These are phyloP conservation scores for Hydrotaea diabolus DNA, from an alignment of 2,888 invertebrate genomes.

Conservation along the genomic window DNA sequence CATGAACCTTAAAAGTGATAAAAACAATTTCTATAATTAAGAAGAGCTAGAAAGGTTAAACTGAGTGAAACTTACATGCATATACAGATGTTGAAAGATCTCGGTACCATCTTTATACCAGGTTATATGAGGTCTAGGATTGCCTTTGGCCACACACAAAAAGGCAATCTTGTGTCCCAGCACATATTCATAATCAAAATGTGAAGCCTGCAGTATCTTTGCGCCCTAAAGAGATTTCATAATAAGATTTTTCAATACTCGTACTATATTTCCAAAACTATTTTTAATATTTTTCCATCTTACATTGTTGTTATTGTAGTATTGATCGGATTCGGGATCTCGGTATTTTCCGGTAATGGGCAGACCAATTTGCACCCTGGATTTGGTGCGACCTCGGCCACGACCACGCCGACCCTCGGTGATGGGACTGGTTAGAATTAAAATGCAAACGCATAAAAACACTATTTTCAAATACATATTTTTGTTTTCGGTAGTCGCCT, in stretches of 20 bases:
- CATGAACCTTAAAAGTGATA: slow-evolving; percentile 86
- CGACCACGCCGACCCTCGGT: slow-evolving; percentile 86
- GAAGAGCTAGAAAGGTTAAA: too few species aligned
- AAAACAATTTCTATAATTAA: background rate
- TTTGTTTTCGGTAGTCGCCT: too few species aligned
- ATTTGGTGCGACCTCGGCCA: slow-evolving; percentile 87
- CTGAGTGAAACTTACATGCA: slow-evolving; percentile 86
- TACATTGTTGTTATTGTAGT: slow-evolving; percentile 92
- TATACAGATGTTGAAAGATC: slow-evolving; percentile 92
- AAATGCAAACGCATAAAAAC: slow-evolving; percentile 75
- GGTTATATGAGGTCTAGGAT: slow-evolving; percentile 94
- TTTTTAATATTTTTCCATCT: slow-evolving; percentile 63
- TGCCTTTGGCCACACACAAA: slow-evolving; percentile 93
- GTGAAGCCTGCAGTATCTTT: slow-evolving; percentile 92
- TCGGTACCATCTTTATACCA: slow-evolving; percentile 98
- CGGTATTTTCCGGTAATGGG: slow-evolving; percentile 94
- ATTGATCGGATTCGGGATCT: slow-evolving; percentile 94
- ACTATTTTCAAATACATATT: slow-evolving; percentile 76
- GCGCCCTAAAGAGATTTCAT: slow-evolving; percentile 86
- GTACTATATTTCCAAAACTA: too few species aligned
- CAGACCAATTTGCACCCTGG: slow-evolving; percentile 91
- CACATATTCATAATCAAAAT: slow-evolving; percentile 96
- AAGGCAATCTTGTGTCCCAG: slow-evolving; percentile 97
- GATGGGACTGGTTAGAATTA: slow-evolving; percentile 79
- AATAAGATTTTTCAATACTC: slow-evolving; percentile 20